Percentiles rank a stretch among this genome's conserved stretches.
phyloP scores from a whole-genome alignment of 2,888 invertebrate genomes.

The Oligia latruncula region DNA sequence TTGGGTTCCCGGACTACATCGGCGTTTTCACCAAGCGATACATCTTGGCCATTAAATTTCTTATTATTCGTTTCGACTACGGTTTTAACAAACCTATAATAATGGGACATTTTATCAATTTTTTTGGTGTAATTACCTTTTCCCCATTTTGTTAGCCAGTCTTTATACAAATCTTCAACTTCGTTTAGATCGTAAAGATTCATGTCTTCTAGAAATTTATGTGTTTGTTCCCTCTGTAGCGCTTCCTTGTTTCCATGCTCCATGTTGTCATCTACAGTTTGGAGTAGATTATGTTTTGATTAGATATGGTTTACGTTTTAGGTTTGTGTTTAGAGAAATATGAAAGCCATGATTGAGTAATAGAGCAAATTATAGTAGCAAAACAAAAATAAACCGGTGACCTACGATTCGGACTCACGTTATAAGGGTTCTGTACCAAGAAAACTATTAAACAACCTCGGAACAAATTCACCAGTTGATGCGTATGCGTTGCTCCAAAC shows the following conservation, averaged over 20 bases:
- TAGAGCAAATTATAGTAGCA: neutral
- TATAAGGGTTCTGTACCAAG: neutral
- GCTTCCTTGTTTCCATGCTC: constrained; percentile 40
- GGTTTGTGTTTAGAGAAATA: neutral
- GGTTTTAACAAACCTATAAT: constrained; percentile 79
- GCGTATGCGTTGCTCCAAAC: neutral
- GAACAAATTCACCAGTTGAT: neutral
- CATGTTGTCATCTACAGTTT: constrained; percentile 67
- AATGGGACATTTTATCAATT: constrained; percentile 63
- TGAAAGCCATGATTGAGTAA: neutral
- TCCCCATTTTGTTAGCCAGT: constrained; percentile 65
- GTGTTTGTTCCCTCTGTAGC: neutral
- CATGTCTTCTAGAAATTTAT: constrained; percentile 47
- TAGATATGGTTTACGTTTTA: neutral
- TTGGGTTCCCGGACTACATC: constrained; percentile 72
- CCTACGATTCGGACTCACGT: neutral
- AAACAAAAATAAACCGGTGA: neutral
- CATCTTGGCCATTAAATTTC: constrained; percentile 65
- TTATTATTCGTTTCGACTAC: constrained; percentile 75
- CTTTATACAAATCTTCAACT: constrained; percentile 70
- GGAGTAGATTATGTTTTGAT: neutral
- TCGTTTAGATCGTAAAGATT: constrained; percentile 75
- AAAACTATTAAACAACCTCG: too few relatives aligned
- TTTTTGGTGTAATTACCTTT: constrained; percentile 67
- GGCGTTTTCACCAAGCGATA: constrained; percentile 67